Evolutionary conservation across 2,113 vertebrate genomes (phyloP).

Genomic region (Rallus limicola): DNA sequence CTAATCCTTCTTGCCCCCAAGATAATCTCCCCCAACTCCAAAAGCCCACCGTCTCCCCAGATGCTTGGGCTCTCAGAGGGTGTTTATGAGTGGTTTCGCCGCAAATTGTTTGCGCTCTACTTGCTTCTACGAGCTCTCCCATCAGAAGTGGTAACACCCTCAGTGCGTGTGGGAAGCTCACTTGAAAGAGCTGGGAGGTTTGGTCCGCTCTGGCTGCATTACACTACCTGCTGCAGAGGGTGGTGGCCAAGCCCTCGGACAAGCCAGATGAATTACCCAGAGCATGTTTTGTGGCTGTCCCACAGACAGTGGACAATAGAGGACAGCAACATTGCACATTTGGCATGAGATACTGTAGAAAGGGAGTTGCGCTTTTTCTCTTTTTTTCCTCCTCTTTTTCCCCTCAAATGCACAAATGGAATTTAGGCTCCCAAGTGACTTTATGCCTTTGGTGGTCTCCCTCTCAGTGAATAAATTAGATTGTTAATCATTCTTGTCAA

Average conservation of each 20-base stretch:
- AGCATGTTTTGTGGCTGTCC: slow-evolving; percentile 3
- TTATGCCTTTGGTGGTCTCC: background rate
- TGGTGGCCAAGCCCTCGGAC: background rate
- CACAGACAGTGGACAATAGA: slow-evolving; percentile 22
- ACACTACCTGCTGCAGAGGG: background rate
- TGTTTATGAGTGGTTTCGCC: background rate
- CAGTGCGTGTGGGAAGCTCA: background rate
- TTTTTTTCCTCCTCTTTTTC: background rate
- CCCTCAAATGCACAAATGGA: background rate
- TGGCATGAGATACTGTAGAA: background rate
- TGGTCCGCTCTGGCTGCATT: background rate
- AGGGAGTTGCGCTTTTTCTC: background rate
- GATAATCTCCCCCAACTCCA: slow-evolving; percentile 54
- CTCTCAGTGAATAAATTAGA: slow-evolving; percentile 37
- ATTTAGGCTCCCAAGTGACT: background rate
- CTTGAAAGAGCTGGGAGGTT: background rate
- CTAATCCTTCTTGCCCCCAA: slow-evolving; percentile 27
- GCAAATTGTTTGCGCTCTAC: background rate
- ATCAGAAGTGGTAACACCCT: slow-evolving; percentile 32
- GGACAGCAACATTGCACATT: background rate
- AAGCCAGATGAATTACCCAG: background rate
- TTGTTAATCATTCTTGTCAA: slow-evolving; percentile 20
- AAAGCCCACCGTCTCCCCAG: slow-evolving; percentile 25
- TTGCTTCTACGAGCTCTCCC: slow-evolving; percentile 1
- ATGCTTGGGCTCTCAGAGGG: background rate